These are phyloP conservation scores for Cistogaster globosa DNA, from an alignment of 2,888 invertebrate genomes.

Conservation along the genomic window DNA sequence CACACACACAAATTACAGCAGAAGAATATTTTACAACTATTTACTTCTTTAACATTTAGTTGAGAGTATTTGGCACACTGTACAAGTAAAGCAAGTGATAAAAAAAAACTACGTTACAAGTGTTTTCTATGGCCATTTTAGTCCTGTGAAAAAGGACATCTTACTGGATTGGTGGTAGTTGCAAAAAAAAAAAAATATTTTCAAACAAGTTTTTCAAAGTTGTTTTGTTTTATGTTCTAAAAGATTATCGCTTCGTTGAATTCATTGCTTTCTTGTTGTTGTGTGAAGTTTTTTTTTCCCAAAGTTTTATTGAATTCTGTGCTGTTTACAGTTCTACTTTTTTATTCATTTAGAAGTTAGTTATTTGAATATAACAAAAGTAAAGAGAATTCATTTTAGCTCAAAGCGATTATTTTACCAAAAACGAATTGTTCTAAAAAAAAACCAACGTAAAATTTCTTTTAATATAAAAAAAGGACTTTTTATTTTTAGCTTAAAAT, in stretches of 20 bases:
- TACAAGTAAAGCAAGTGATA: background rate
- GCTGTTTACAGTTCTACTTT: too few species aligned
- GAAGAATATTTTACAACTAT: slow-evolving; percentile 31
- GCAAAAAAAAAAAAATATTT: background rate
- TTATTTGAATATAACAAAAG: too few species aligned
- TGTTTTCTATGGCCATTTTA: slow-evolving; percentile 47
- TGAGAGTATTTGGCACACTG: slow-evolving; percentile 33
- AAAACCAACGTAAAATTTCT: too few species aligned
- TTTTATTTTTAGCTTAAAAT: too few species aligned
- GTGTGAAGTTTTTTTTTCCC: background rate
- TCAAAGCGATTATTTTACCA: too few species aligned
- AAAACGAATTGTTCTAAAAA: too few species aligned
- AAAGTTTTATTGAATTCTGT: background rate
- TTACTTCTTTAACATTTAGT: slow-evolving; percentile 10
- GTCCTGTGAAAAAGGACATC: slow-evolving; percentile 33
- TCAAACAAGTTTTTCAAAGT: slow-evolving; percentile 14
- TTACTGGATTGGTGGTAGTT: background rate
- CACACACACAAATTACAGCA: background rate
- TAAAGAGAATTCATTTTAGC: too few species aligned
- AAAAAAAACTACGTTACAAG: slow-evolving; percentile 31
- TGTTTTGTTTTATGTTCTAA: slow-evolving; percentile 12
- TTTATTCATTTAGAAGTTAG: too few species aligned
- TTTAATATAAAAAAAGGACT: too few species aligned
- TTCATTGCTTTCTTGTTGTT: slow-evolving; percentile 17
- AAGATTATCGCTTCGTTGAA: slow-evolving; percentile 40